phyloP scores from a whole-genome alignment of 2,888 invertebrate genomes.

The Epistrophe grossulariae region DNA sequence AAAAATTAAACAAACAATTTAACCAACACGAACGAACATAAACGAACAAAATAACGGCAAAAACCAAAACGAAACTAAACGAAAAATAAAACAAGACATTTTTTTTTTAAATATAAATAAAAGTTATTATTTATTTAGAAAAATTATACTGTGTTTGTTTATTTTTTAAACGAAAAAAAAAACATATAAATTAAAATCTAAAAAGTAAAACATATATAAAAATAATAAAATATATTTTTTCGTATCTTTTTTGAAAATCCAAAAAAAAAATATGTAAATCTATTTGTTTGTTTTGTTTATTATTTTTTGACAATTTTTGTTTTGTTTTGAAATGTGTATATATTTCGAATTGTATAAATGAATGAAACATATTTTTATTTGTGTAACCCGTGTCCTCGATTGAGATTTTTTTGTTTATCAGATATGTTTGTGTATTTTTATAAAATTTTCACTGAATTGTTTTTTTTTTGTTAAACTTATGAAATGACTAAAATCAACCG shows the following conservation, averaged over 20 bases:
- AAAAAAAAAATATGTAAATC: constrained; percentile 17
- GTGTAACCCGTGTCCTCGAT: constrained; percentile 34
- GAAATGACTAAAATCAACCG: constrained; percentile 43
- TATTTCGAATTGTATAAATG: constrained; percentile 45
- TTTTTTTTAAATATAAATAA: constrained; percentile 65
- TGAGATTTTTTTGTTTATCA: constrained; percentile 1
- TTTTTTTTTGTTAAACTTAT: constrained; percentile 2
- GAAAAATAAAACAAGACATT: constrained; percentile 24
- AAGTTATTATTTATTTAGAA: constrained; percentile 61
- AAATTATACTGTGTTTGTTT: constrained; percentile 31
- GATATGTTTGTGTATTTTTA: background rate
- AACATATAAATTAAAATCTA: constrained; percentile 55
- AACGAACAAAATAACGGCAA: constrained; percentile 19
- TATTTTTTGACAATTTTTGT: background rate
- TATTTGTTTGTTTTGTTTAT: background rate
- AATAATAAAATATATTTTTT: constrained; percentile 44
- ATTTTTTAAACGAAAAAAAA: constrained; percentile 31
- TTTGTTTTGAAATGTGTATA: constrained; percentile 11
- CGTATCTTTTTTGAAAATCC: constrained; percentile 37
- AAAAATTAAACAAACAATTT: constrained; percentile 33
- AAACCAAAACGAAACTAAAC: constrained; percentile 20
- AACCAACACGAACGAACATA: constrained; percentile 8
- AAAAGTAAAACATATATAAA: constrained; percentile 46
- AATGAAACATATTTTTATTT: constrained; percentile 43
- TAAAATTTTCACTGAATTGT: constrained; percentile 13